phyloP scores from a whole-genome alignment of 2,113 vertebrate genomes.

The Cyanistes caeruleus region DNA sequence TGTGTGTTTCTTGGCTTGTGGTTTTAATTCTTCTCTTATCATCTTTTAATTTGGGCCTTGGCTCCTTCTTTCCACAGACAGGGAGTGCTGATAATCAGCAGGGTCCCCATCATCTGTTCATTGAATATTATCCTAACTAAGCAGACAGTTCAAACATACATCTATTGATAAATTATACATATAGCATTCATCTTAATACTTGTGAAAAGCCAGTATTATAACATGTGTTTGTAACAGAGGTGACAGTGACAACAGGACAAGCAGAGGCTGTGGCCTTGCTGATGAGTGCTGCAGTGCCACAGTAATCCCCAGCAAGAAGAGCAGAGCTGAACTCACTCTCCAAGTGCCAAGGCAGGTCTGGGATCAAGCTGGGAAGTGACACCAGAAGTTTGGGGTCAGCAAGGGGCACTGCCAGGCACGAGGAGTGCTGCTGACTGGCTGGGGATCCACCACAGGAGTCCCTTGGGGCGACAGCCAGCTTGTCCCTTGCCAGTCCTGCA shows the following conservation, averaged over 20 bases:
- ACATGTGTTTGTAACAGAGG: neutral
- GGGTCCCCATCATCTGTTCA: too few species aligned
- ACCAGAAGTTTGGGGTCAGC: neutral
- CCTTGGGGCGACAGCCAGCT: neutral
- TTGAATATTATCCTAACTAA: too few species aligned
- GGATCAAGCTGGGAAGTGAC: neutral
- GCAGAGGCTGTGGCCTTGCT: neutral
- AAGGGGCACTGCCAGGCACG: neutral
- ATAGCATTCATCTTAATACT: too few species aligned
- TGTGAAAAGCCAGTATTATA: too few species aligned
- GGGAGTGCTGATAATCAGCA: too few species aligned
- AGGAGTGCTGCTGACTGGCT: neutral
- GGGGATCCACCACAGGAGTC: neutral
- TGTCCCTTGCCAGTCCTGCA: neutral
- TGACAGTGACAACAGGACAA: neutral
- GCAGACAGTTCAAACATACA: too few species aligned
- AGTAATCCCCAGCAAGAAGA: neutral
- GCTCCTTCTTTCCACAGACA: too few species aligned
- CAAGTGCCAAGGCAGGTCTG: neutral
- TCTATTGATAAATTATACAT: too few species aligned
- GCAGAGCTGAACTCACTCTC: neutral
- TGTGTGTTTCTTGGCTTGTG: too few species aligned
- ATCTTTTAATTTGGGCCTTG: too few species aligned
- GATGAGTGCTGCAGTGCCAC: neutral
- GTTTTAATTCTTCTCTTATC: too few species aligned